Conservation (phyloP, 2,113 vertebrate genomes). For the Nothoprocta perdicaria region DNA sequence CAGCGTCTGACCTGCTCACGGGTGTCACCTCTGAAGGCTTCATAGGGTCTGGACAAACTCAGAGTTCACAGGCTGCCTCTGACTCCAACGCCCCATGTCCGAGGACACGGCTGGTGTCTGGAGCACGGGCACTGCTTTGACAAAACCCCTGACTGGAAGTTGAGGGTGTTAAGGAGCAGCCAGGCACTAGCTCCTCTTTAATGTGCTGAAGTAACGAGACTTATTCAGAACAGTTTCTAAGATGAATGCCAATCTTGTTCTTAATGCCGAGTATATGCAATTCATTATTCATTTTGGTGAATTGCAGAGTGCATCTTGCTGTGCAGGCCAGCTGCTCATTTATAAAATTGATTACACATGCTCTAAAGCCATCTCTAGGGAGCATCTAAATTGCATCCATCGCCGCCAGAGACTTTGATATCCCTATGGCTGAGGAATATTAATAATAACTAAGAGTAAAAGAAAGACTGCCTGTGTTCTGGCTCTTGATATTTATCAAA, state of each 20-base stretch:
- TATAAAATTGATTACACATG: conserved; percentile 42
- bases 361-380: conserved; percentile 33
- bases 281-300: conserved; percentile 33
- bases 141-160: background rate
- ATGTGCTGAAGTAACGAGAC: background rate
- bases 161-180: no score
- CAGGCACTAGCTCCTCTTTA: background rate
- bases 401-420: background rate
- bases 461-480: background rate
- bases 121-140: accelerated
- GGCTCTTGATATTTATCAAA: conserved; percentile 12
- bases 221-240: background rate
- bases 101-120: background rate
- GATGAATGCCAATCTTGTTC: background rate
- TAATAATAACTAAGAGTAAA: conserved; percentile 16
- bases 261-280: background rate
- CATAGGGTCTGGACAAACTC: background rate
- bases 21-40: background rate
- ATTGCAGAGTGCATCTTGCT: background rate
- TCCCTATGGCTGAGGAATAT: background rate
- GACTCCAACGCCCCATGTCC: accelerated
- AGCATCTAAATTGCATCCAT: conserved; percentile 19
- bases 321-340: conserved; percentile 46
- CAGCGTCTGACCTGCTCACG: background rate
- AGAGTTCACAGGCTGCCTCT: accelerated